Evolutionary conservation across 2,888 invertebrate genomes (phyloP).

Genomic region (Diadromus collaris): DNA sequence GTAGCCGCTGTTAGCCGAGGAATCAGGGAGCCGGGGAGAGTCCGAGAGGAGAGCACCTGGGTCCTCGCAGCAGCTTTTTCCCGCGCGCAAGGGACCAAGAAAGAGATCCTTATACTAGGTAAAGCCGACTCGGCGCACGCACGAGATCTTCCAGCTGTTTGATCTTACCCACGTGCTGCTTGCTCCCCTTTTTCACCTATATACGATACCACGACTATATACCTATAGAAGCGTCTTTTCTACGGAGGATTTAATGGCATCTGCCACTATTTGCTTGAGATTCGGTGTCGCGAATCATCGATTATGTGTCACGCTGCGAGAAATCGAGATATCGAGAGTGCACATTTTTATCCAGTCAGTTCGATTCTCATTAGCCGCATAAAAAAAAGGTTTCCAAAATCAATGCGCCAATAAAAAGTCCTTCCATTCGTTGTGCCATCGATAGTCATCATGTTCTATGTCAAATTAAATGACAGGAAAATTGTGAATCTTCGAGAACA

Average conservation of each 20-base stretch:
- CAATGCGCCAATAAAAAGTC: neutral
- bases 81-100: slow-evolving; percentile 67
- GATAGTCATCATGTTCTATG: neutral
- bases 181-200: slow-evolving; percentile 66
- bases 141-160: slow-evolving; percentile 80
- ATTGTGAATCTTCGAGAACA: neutral
- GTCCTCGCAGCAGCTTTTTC: slow-evolving; percentile 52
- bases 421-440: neutral
- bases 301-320: slow-evolving; percentile 58
- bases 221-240: slow-evolving; percentile 27
- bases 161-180: slow-evolving; percentile 76
- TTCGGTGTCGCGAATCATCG: slow-evolving; percentile 55
- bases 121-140: slow-evolving; percentile 66
- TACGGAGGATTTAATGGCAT: slow-evolving; percentile 66
- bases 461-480: neutral
- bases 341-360: slow-evolving; percentile 45
- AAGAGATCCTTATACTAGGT: slow-evolving; percentile 71
- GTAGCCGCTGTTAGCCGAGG: slow-evolving; percentile 36
- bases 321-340: slow-evolving; percentile 40
- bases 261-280: slow-evolving; percentile 69
- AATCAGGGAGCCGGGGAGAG: slow-evolving; percentile 8
- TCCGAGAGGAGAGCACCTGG: slow-evolving; percentile 62
- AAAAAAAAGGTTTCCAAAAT: neutral
- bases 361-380: slow-evolving; percentile 9
- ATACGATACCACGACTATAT: slow-evolving; percentile 19